Base-by-base conservation (phyloP, 2,797 vertebrate genomes). In the Leptodactylus fallax region DNA sequence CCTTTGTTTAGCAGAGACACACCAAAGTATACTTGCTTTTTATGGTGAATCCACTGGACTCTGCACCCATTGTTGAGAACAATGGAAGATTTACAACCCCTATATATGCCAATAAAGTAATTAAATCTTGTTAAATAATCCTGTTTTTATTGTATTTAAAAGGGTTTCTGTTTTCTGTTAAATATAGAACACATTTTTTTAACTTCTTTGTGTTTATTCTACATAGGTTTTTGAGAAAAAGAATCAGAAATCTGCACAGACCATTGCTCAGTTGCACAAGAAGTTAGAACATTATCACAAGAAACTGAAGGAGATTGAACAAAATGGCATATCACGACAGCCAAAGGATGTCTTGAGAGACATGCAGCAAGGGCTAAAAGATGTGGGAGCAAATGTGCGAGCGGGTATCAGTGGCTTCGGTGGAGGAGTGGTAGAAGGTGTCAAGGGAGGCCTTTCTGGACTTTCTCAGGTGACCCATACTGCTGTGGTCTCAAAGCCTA, bases 171-270 rank as follows among this genome's bases (percentile, higher is more conserved):
- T 16, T 55, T 17, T n/a, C 1, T 55, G n/a, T 74, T 74, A 74
- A 47, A 74, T 21, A 11, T 10, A 1, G 9, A 45, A n/a, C 76
- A 14, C 3, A 45, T 47, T 16, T 6, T 79, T 7, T 86, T 69
- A 67, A 21, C 61, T 49, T 2, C 21, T n/a, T 76, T 76, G 19
- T 76, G 3, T 51, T 14, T 23, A 17, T 78, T 6, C 53, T n/a
- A 13, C 3, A 9, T 25, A 89, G 87, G 98, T 99, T 84, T 99
- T 99, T 0, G 98, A 99, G 95, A 99, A 99, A 95, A 99, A 99
- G 95, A 99, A 99, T 92, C 98, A 99, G 94, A 99, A 99, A 87
- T 99, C 98, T 0, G 98, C 98, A 0, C 98, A 99, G 95, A 98
- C 97, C 90, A 99, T 99, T 0, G 96, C 98, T 0, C 98, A 99